Evolutionary conservation across 1,140 invertebrate species (phyloP).

Genomic region (Drosophila busckii): DNA sequence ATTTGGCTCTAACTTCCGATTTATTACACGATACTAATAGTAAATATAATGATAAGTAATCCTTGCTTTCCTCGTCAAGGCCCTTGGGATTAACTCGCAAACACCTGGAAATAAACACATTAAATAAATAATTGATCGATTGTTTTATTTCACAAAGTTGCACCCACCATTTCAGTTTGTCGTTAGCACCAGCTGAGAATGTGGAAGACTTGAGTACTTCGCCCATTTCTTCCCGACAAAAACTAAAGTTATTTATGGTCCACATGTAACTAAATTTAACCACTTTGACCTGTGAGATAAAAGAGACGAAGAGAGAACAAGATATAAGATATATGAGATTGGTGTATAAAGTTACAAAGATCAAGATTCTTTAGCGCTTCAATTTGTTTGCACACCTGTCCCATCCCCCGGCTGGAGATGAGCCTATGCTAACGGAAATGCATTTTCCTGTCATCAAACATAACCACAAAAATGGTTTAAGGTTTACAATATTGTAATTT

Average conservation of each 20-base stretch:
- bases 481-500: constrained; percentile 51
- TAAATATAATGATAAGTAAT: constrained; percentile 99
- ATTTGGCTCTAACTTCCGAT: constrained; percentile 99
- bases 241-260: constrained; percentile 99
- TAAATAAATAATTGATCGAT: background rate
- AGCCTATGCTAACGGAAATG: constrained; percentile 45
- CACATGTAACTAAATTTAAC: constrained; percentile 99
- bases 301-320: constrained; percentile 17
- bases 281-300: constrained; percentile 94
- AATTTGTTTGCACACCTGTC: constrained; percentile 28
- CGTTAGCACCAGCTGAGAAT: constrained; percentile 98
- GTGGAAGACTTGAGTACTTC: constrained; percentile 99
- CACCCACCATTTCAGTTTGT: constrained; percentile 98
- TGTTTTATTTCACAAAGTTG: background rate
- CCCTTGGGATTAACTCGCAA: constrained; percentile 99
- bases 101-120: constrained; percentile 84
- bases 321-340: background rate
- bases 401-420: too few relatives aligned
- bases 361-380: background rate
- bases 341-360: background rate
- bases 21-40: constrained; percentile 99
- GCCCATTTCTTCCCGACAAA: constrained; percentile 99
- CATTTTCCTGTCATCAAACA: constrained; percentile 33
- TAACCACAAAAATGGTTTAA: constrained; percentile 50
- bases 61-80: constrained; percentile 99